Percentiles rank a stretch among this genome's conserved stretches.
Evolutionary conservation across 92 coral and sea anemone genomes (phyloP).

Genomic region (Isaurus tuberculatus): DNA sequence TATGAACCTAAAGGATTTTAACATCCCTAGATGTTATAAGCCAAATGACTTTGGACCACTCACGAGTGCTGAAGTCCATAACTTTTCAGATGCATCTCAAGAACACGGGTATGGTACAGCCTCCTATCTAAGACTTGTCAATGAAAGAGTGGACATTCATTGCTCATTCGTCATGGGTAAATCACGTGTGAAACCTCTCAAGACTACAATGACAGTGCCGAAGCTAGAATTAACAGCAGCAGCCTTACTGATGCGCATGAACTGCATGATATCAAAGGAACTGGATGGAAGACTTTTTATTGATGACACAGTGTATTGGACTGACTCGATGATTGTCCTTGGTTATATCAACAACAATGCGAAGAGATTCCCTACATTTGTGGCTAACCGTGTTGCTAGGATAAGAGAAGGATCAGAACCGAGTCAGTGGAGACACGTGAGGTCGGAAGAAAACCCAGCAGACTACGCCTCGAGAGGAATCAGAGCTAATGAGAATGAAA

Average conservation of each 20-base stretch:
- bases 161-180: slow-evolving; percentile 70
- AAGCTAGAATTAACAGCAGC: slow-evolving; percentile 71
- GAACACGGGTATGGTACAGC: slow-evolving; percentile 81
- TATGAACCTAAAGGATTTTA: slow-evolving; percentile 31
- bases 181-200: slow-evolving; percentile 69
- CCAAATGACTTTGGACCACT: slow-evolving; percentile 61
- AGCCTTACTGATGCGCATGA: slow-evolving; percentile 55
- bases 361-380: slow-evolving; percentile 62
- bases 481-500: slow-evolving; percentile 55
- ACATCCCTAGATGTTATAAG: slow-evolving; percentile 65
- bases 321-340: slow-evolving; percentile 71
- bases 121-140: slow-evolving; percentile 65
- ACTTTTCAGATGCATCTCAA: slow-evolving; percentile 68
- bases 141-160: slow-evolving; percentile 59
- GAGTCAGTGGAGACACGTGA: slow-evolving; percentile 63
- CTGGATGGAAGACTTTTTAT: slow-evolving; percentile 60
- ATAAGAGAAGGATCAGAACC: slow-evolving; percentile 66
- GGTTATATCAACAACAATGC: slow-evolving; percentile 57
- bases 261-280: slow-evolving; percentile 51
- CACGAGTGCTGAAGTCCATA: slow-evolving; percentile 52
- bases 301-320: slow-evolving; percentile 65
- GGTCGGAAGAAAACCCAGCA: slow-evolving; percentile 64
- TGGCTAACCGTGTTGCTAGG: slow-evolving; percentile 66
- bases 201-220: slow-evolving; percentile 64
- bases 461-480: slow-evolving; percentile 75